Percentiles rank a stretch among this genome's conserved stretches.
Conservation (phyloP, 92 coral and sea anemone species). For the Porites evermanni region DNA sequence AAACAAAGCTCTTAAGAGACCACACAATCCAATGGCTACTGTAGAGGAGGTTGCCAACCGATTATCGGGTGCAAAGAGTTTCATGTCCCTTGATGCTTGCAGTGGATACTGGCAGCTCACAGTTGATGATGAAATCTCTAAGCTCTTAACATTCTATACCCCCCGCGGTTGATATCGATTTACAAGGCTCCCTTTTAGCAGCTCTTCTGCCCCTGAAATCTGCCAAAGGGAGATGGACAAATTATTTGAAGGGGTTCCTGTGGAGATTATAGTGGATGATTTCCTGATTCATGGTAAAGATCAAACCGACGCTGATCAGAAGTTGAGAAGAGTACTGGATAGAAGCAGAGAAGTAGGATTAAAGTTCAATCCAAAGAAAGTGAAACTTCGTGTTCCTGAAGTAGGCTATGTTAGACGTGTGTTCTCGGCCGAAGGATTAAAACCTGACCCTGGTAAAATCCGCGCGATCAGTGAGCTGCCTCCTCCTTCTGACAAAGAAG, state of each 20-base stretch:
- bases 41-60: constrained; percentile 7
- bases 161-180: constrained; percentile 48
- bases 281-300: too few relatives aligned
- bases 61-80: constrained; percentile 12
- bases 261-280: too few relatives aligned
- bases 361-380: constrained; percentile 49
- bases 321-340: constrained; percentile 30
- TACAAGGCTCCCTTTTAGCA: too few relatives aligned
- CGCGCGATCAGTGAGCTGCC: constrained; percentile 59
- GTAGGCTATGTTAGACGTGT: constrained; percentile 30
- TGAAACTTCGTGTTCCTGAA: constrained; percentile 28
- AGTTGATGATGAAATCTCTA: constrained; percentile 56
- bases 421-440: constrained; percentile 45
- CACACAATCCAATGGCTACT: too few relatives aligned
- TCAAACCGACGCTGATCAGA: too few relatives aligned
- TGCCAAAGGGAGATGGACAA: too few relatives aligned
- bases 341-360: constrained; percentile 39
- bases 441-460: constrained; percentile 53
- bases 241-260: too few relatives aligned
- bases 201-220: too few relatives aligned
- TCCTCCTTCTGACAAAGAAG: constrained; percentile 58
- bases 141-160: constrained; percentile 60
- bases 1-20: constrained; percentile 3
- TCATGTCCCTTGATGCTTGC: constrained; percentile 54
- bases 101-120: constrained; percentile 61